Percentiles rank a stretch among this genome's conserved stretches.
phyloP scores from a whole-genome alignment of 2,888 invertebrate species.

The Furcula furcula region DNA sequence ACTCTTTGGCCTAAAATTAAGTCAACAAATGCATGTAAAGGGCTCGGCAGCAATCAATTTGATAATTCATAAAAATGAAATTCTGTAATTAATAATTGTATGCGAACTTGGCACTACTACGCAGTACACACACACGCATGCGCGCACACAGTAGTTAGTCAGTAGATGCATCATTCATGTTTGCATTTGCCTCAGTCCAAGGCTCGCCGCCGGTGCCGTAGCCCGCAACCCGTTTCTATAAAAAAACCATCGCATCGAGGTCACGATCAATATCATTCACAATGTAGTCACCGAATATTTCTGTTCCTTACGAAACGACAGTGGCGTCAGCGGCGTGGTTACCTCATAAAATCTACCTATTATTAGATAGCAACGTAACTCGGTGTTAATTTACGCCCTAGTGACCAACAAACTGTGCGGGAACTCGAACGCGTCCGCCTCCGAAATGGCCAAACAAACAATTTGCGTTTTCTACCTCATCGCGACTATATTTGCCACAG shows the following conservation, averaged over 20 bases:
- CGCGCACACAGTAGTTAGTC: no score
- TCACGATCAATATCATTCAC: constrained; percentile 61
- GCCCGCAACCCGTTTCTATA: constrained; percentile 44
- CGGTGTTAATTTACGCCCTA: constrained; percentile 62
- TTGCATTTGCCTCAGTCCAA: constrained; percentile 36
- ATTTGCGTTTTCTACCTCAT: constrained; percentile 49
- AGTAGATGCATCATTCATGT: no score
- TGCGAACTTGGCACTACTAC: no score
- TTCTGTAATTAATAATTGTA: no score
- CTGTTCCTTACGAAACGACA: constrained; percentile 64
- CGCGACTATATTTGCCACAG: constrained; percentile 47
- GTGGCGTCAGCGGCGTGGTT: constrained; percentile 65
- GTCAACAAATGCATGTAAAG: no score
- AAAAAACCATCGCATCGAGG: constrained; percentile 52
- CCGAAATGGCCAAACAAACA: constrained; percentile 54
- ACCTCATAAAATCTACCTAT: constrained; percentile 76
- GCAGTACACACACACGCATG: no score
- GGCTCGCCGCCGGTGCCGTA: constrained; percentile 33
- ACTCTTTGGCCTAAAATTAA: no score
- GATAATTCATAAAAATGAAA: no score
- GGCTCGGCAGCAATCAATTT: no score
- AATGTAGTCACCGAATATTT: constrained; percentile 66
- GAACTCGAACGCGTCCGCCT: constrained; percentile 58
- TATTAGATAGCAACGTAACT: constrained; percentile 70
- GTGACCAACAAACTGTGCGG: constrained; percentile 60